A percentile compares a stretch with the other conserved stretches of the same genome.
Evolutionary conservation across 2,797 vertebrate genomes (phyloP).

Genomic region (Acanthiza pusilla): DNA sequence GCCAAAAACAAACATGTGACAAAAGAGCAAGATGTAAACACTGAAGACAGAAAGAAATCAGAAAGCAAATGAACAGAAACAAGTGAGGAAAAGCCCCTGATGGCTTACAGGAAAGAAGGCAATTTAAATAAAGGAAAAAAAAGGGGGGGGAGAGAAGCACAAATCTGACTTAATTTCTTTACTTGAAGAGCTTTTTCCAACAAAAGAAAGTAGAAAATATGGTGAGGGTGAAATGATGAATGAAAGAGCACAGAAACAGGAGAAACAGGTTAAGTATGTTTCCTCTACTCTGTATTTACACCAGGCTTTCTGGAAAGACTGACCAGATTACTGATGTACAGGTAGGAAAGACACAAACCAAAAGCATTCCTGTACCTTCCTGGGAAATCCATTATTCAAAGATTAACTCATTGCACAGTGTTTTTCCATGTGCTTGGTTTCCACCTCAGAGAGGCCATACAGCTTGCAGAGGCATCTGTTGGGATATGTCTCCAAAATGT

Average conservation of each 20-base stretch:
- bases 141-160: rapidly evolving
- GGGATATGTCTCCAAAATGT: background rate
- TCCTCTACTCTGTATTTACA: background rate
- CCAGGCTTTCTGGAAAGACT: background rate
- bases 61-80: background rate
- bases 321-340: background rate
- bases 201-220: background rate
- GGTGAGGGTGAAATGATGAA: background rate
- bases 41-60: background rate
- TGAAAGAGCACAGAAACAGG: background rate
- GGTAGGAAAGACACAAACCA: background rate
- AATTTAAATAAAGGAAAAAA: background rate
- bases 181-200: background rate
- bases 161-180: background rate
- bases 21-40: background rate
- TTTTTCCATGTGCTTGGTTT: background rate
- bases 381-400: background rate
- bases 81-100: background rate
- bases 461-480: background rate
- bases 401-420: background rate
- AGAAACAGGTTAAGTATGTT: background rate
- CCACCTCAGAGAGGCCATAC: background rate
- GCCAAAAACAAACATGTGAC: background rate
- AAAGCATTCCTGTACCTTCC: background rate
- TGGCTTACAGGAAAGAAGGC: background rate